Percentiles rank a stretch among this genome's conserved stretches.
Conservation (phyloP, 64 coral and sea anemone genomes). For the Porites australiensis region DNA sequence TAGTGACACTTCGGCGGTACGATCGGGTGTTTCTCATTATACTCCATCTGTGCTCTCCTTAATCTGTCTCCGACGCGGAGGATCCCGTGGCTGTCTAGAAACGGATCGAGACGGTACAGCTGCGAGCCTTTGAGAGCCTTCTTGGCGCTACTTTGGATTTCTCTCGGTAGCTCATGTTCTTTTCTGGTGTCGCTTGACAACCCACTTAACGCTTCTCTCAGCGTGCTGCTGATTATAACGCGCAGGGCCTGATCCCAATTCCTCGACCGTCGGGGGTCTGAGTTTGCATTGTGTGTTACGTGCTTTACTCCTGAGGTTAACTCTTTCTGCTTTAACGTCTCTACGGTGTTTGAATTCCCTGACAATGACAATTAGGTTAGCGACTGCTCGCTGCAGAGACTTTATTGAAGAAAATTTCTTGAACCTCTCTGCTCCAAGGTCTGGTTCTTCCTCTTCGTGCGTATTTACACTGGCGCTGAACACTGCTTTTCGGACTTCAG, state of each 20-base stretch:
- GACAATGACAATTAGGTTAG: slow-evolving; percentile 28
- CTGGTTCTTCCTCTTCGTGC: background rate
- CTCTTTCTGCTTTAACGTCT: too few relatives aligned
- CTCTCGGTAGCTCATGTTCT: background rate
- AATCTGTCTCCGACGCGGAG: slow-evolving; percentile 44
- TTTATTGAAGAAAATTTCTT: slow-evolving; percentile 35
- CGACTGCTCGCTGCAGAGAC: slow-evolving; percentile 60
- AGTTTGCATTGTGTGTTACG: background rate
- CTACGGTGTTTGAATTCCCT: slow-evolving; percentile 33
- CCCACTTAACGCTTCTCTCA: background rate
- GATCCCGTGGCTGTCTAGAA: slow-evolving; percentile 36
- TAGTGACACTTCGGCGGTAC: slow-evolving; percentile 38
- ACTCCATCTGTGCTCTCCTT: slow-evolving; percentile 31
- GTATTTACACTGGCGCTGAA: too few relatives aligned
- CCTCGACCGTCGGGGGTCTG: slow-evolving; percentile 2
- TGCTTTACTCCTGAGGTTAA: too few relatives aligned
- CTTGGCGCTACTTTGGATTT: background rate
- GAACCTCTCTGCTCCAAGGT: slow-evolving; percentile 49
- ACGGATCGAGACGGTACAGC: slow-evolving; percentile 35
- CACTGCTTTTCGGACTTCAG: slow-evolving; percentile 41
- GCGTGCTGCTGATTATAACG: slow-evolving; percentile 1
- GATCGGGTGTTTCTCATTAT: slow-evolving; percentile 40
- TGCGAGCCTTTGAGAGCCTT: background rate
- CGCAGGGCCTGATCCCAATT: background rate
- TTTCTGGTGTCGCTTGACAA: background rate